phyloP scores from a whole-genome alignment of 2,113 vertebrate genomes.

The Leuciscus idus region DNA sequence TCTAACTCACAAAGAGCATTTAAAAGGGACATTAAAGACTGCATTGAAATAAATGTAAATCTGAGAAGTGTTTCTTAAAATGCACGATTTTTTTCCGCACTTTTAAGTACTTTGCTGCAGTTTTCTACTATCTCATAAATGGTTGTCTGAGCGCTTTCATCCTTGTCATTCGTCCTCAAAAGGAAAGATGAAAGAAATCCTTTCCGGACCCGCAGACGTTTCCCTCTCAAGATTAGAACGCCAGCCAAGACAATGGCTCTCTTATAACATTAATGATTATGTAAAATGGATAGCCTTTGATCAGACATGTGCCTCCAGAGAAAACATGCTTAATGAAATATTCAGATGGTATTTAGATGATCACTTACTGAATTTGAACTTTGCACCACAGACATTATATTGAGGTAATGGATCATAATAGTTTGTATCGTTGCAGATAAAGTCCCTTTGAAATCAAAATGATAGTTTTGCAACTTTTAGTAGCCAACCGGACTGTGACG shows the following conservation, averaged over 20 bases:
- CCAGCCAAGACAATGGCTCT: constrained; percentile 42
- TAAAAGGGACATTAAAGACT: neutral
- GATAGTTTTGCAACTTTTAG: neutral
- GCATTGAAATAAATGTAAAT: neutral
- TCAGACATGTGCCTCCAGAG: constrained; percentile 42
- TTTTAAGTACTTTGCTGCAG: constrained; percentile 18
- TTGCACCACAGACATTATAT: neutral
- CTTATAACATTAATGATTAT: constrained; percentile 50
- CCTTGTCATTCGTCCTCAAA: constrained; percentile 1
- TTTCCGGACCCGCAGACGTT: constrained; percentile 28
- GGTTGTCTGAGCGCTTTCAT: constrained; percentile 47
- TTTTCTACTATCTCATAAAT: constrained; percentile 27
- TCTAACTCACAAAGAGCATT: constrained; percentile 5
- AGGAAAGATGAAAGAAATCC: constrained; percentile 40
- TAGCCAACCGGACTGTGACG: neutral
- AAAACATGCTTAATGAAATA: constrained; percentile 51
- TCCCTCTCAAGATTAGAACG: constrained; percentile 31
- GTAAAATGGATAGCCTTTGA: constrained; percentile 52
- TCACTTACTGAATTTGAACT: constrained; percentile 43
- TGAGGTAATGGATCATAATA: neutral
- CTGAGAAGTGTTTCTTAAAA: constrained; percentile 31
- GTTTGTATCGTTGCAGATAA: neutral
- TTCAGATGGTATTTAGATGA: constrained; percentile 44
- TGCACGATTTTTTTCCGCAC: constrained; percentile 39
- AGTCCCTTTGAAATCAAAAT: neutral